phyloP scores from a whole-genome alignment of 2,797 vertebrate genomes.

The Diceros bicornis region DNA sequence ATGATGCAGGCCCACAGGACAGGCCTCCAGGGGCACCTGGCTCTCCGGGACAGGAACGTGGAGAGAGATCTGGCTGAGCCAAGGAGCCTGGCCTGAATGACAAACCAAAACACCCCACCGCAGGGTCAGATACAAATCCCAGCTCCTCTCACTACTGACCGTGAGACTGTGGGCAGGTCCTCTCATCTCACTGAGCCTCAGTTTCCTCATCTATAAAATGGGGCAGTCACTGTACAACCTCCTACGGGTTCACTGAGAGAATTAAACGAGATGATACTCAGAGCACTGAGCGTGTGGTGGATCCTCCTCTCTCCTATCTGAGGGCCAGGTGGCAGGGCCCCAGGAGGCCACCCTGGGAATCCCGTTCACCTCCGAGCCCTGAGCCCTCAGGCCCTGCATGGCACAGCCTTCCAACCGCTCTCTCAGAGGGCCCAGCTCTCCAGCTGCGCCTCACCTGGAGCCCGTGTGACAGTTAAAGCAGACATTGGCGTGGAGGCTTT shows the following conservation, averaged over 20 bases:
- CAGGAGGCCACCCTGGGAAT: background rate
- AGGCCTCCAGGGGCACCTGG: background rate
- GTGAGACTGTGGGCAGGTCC: background rate
- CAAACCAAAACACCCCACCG: background rate
- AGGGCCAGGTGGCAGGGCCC: background rate
- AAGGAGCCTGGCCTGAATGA: background rate
- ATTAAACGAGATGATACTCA: background rate
- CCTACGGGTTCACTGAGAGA: background rate
- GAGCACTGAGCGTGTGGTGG: background rate
- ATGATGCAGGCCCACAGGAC: too few relatives aligned
- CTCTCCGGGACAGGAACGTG: background rate
- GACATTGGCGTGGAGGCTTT: background rate
- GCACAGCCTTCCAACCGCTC: background rate
- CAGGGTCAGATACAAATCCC: background rate
- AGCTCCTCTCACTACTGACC: background rate
- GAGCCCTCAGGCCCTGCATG: background rate
- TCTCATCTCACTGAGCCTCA: background rate
- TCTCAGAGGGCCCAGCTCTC: background rate
- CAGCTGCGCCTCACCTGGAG: background rate
- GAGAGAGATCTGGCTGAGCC: background rate
- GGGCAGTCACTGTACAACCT: background rate
- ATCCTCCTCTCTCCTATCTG: background rate
- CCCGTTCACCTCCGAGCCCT: background rate
- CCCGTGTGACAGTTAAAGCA: background rate
- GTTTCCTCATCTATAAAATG: background rate